Evolutionary conservation across 2,113 vertebrate species (phyloP).

Genomic region (Paradoxurus hermaphroditus): DNA sequence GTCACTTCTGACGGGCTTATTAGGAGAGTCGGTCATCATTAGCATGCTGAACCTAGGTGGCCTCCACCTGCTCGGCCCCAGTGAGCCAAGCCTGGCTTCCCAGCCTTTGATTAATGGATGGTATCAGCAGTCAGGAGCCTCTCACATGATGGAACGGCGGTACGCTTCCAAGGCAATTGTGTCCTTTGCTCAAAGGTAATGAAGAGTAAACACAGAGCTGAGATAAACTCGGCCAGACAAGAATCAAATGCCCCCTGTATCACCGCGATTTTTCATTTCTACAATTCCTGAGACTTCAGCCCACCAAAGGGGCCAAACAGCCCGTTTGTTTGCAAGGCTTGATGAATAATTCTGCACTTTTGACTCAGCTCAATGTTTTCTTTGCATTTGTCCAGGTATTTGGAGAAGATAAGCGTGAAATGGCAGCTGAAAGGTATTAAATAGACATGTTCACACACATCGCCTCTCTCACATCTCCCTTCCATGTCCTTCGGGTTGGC

Average conservation of each 20-base stretch:
- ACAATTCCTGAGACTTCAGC: constrained; percentile 39
- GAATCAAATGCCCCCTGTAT: not conserved
- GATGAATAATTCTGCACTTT: constrained; percentile 89
- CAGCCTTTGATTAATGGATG: constrained; percentile 73
- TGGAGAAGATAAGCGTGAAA: constrained; percentile 78
- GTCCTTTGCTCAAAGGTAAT: constrained; percentile 69
- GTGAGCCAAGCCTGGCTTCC: not conserved
- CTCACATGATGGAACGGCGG: not conserved
- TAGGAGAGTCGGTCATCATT: constrained; percentile 50
- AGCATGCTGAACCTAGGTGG: constrained; percentile 55
- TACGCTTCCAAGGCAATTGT: constrained; percentile 58
- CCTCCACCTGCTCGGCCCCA: constrained; percentile 44
- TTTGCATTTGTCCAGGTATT: constrained; percentile 81
- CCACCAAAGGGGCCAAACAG: constrained; percentile 24
- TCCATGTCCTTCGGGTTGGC: constrained; percentile 53
- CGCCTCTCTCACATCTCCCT: constrained; percentile 23
- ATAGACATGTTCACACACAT: constrained; percentile 66
- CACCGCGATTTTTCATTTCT: constrained; percentile 43
- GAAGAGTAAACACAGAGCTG: constrained; percentile 71
- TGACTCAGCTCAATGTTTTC: constrained; percentile 85
- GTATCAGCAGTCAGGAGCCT: constrained; percentile 64
- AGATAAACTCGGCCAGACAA: constrained; percentile 73
- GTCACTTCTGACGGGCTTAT: constrained; percentile 61
- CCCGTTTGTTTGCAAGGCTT: constrained; percentile 85
- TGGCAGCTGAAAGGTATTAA: constrained; percentile 75